phyloP scores from a whole-genome alignment of 2,113 vertebrate species.

The Pelodiscus sinensis region DNA sequence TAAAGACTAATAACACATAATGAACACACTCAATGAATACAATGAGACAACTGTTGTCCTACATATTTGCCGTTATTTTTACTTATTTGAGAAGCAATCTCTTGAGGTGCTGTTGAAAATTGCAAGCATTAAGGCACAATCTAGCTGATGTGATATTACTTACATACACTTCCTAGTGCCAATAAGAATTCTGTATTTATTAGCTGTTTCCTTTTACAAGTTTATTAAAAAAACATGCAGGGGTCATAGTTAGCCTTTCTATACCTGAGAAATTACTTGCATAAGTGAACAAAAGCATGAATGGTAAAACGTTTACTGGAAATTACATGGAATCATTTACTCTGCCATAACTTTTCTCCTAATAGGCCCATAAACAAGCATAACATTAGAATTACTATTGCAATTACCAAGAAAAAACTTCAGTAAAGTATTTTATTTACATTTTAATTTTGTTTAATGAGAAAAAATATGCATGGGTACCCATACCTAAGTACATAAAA shows the following conservation, averaged over 20 bases:
- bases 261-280: constrained; percentile 32
- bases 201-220: constrained; percentile 43
- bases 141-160: neutral
- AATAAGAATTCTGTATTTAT: constrained; percentile 22
- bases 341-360: constrained; percentile 56
- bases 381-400: constrained; percentile 45
- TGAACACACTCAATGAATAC: constrained; percentile 38
- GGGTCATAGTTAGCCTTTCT: constrained; percentile 26
- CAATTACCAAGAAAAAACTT: constrained; percentile 49
- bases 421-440: constrained; percentile 38
- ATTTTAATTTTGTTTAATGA: neutral
- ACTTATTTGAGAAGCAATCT: constrained; percentile 34
- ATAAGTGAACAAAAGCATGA: constrained; percentile 30
- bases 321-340: constrained; percentile 40
- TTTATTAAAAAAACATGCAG: constrained; percentile 17
- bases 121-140: neutral
- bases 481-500: neutral
- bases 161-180: neutral
- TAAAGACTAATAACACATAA: constrained; percentile 56
- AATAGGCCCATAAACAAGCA: constrained; percentile 42
- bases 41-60: constrained; percentile 47
- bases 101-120: constrained; percentile 36
- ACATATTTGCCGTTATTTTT: constrained; percentile 42
- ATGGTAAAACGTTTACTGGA: constrained; percentile 40
- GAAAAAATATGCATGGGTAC: neutral